Percentiles rank a stretch among this genome's conserved stretches.
These are phyloP conservation scores for Apodemia mormo DNA, from an alignment of 2,888 invertebrate species.

Conservation along the genomic window DNA sequence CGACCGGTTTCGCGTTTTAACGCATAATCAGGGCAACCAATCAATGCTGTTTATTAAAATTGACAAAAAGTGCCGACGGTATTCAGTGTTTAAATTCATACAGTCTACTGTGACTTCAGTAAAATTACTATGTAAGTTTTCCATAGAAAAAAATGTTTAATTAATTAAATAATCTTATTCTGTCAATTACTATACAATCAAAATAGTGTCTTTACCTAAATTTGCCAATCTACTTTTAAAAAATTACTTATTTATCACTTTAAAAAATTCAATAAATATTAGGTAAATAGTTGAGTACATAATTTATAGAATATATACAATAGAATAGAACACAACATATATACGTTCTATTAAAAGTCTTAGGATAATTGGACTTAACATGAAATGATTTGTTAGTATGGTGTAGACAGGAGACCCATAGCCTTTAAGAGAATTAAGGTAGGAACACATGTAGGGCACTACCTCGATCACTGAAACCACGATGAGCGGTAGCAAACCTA, in stretches of 20 bases:
- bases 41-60: too few relatives aligned
- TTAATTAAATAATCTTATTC: too few relatives aligned
- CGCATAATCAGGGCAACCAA: too few relatives aligned
- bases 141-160: too few relatives aligned
- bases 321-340: too few relatives aligned
- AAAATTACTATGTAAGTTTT: too few relatives aligned
- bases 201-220: background rate
- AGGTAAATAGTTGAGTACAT: background rate
- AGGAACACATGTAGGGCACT: conserved; percentile 28
- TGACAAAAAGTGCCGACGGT: too few relatives aligned
- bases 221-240: background rate
- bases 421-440: conserved; percentile 47
- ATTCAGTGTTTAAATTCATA: too few relatives aligned
- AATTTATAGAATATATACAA: background rate
- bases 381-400: conserved; percentile 32
- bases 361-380: background rate
- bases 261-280: too few relatives aligned
- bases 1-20: too few relatives aligned
- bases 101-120: background rate
- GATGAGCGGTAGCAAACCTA: conserved; percentile 90
- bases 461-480: conserved; percentile 89
- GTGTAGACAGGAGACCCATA: conserved; percentile 59
- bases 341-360: background rate
- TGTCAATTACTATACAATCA: background rate
- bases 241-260: background rate